Evolutionary conservation across 2,888 invertebrate genomes (phyloP).

Genomic region (Chloroclysta siterata): DNA sequence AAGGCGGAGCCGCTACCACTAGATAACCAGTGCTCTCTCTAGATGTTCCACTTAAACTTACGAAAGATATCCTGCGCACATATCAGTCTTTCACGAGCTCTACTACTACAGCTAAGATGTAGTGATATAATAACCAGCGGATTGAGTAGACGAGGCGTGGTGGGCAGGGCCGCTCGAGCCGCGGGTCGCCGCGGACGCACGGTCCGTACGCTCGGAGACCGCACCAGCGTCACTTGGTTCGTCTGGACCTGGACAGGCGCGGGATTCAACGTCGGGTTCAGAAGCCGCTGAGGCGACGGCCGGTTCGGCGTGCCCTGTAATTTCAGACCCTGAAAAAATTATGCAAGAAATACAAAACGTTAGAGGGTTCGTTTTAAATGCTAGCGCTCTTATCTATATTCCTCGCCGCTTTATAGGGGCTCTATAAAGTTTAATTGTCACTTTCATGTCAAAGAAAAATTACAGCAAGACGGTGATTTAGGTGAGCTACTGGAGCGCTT

Average conservation of each 20-base stretch:
- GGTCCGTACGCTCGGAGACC: conserved; percentile 50
- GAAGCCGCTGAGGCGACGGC: conserved; percentile 62
- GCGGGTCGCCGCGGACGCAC: conserved; percentile 60
- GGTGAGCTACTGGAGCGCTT: too few relatives aligned
- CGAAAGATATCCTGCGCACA: too few relatives aligned
- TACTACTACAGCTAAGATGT: too few relatives aligned
- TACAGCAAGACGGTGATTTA: too few relatives aligned
- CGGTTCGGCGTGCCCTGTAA: conserved; percentile 60
- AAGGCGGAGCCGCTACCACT: too few relatives aligned
- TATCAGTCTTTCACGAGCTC: too few relatives aligned
- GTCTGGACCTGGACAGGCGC: conserved; percentile 38
- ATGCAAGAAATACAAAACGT: neutral
- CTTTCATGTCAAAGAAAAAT: too few relatives aligned
- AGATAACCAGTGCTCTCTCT: too few relatives aligned
- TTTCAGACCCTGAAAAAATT: neutral
- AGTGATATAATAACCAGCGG: conserved; percentile 29
- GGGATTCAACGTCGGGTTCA: conserved; percentile 65
- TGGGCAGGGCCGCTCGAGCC: conserved; percentile 48
- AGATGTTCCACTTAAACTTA: too few relatives aligned
- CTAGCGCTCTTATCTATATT: too few relatives aligned
- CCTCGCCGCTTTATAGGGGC: too few relatives aligned
- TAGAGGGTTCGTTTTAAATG: neutral
- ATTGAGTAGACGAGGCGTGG: conserved; percentile 49
- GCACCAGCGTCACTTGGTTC: conserved; percentile 60
- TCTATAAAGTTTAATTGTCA: too few relatives aligned